These are phyloP conservation scores for Sarcophaga peregrina DNA, from an alignment of 1,140 invertebrate species.

Conservation along the genomic window DNA sequence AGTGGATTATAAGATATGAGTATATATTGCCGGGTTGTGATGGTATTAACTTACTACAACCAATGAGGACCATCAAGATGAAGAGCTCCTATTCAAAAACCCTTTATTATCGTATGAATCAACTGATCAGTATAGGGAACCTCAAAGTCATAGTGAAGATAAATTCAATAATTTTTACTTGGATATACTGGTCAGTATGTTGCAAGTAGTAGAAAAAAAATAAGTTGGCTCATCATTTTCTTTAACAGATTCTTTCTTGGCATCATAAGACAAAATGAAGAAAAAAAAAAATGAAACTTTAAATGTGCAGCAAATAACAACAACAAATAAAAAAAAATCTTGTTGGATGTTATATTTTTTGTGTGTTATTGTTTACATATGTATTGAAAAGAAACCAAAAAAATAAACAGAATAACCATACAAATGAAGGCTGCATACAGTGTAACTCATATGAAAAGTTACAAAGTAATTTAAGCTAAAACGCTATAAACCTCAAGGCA, in stretches of 20 bases:
- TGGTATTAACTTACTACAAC: too few relatives aligned
- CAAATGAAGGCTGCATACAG: background rate
- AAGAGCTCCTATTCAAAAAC: too few relatives aligned
- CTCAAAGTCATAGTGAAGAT: too few relatives aligned
- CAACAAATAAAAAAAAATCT: background rate
- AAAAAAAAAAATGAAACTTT: background rate
- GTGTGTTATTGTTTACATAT: background rate
- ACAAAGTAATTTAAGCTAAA: background rate
- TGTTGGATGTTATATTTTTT: slow-evolving; percentile 2
- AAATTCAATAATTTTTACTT: background rate
- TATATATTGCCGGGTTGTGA: too few relatives aligned
- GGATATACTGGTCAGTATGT: slow-evolving; percentile 8
- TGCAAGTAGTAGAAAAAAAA: background rate
- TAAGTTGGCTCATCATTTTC: background rate
- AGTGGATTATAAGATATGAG: too few relatives aligned
- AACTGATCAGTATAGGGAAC: too few relatives aligned
- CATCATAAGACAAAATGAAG: background rate
- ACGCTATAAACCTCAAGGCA: too few relatives aligned
- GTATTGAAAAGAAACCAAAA: background rate
- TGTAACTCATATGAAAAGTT: background rate
- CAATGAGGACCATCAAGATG: too few relatives aligned
- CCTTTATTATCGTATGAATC: too few relatives aligned
- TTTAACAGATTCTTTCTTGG: background rate
- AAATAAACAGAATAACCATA: too few relatives aligned
- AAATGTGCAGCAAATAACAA: slow-evolving; percentile 1